Base-by-base conservation (phyloP, 2,797 vertebrate species). In the Acipenser transmontanus region DNA sequence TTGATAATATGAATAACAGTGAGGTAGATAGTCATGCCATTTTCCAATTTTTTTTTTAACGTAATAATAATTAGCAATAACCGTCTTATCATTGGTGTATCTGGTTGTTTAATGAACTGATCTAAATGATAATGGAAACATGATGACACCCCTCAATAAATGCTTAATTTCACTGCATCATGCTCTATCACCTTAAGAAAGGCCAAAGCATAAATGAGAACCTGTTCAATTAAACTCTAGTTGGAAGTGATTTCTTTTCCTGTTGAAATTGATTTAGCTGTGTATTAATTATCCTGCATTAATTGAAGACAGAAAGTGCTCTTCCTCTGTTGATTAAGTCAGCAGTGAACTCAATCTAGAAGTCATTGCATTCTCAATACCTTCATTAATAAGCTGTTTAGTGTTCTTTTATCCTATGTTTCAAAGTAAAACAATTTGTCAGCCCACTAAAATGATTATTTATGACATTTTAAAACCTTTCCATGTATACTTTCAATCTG, bases 101-200 rank as follows among this genome's bases (percentile, higher is more conserved):
- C 80, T 77, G 82, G 81, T 85, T 89, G 89, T 82, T 88, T 88
- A 90, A 89, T 89, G 85, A 88, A 82, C 86, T 85, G 87, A 87
- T 88, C 83, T 87, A 88, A 89, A 89, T 88, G 85, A 86, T 89
- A 88, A 87, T 87, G 82, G 74, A 73, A 60, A 74, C 66, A 77
- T 87, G 88, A 89, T 85, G 84, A 85, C 83, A 85, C 72, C 77
- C 74, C 79, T 83, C 80, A 78, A 88, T 89, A 89, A 87, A 91
- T 89, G 89, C 89, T 91, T 86, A 86, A 89, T 88, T 73, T 79
- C 76, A 79, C 68, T 76, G 74, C 79, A 82, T 77, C 81, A 80
- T 77, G 77, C 78, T 81, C 76, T 61, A 67, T 87, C 83, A 84
- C 81, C 80, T 86, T 86, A 78, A 81, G 76, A 80, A 34, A 69